Base-by-base conservation (phyloP, 2,888 invertebrate species). In the Tiphia femorata region DNA sequence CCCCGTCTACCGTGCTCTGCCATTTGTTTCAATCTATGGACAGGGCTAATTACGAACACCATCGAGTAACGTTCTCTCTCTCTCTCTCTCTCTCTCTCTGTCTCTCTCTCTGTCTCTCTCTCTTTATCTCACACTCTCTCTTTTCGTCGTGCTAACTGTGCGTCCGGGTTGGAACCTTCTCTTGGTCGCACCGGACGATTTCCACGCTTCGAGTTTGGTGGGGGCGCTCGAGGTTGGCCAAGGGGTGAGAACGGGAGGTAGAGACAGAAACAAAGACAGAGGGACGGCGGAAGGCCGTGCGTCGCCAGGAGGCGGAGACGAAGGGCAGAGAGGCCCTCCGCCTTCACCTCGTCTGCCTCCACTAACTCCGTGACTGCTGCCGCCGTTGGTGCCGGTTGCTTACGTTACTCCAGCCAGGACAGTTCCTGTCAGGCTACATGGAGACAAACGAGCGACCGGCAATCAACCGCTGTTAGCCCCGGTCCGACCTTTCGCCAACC, bases 11-110 rank as follows among this genome's bases (percentile, higher is more conserved):
- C n/a, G n/a, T n/a, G n/a, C n/a, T n/a, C n/a, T n/a, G 75, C 82
- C 84, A 86, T 86, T 86, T 86, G 83, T 86, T 85, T 86, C 85
- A 86, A 86, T 86, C 84, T 84, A 83, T 79, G 78, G 73, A 79
- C 77, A 70, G 73, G 68, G 72, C 76, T 81, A 81, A 81, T 81
- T 81, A 74, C 75, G 64, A 66, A 58, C 52, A 67, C 60, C 72
- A 67, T 64, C 60, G 43, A 30, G 17, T 21, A 37, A 47, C 33
- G 12, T 46, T 8, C 30, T 12, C 30, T 20, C 12, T 30, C 30
- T 12, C 20, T 21, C 29, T 7, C 16, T 12, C 35, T 30, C 47
- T 52, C 17, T 42, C 42, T 33, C 37, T 23, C 29, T 23, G 30
- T 23, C 21, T 16, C 42, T 19, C 25, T 54, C 42, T 21, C 19